Evolutionary conservation across 2,888 invertebrate genomes (phyloP), one percentile per base, ranked within the genome.

Genomic region (Cistogaster globosa): DNA sequence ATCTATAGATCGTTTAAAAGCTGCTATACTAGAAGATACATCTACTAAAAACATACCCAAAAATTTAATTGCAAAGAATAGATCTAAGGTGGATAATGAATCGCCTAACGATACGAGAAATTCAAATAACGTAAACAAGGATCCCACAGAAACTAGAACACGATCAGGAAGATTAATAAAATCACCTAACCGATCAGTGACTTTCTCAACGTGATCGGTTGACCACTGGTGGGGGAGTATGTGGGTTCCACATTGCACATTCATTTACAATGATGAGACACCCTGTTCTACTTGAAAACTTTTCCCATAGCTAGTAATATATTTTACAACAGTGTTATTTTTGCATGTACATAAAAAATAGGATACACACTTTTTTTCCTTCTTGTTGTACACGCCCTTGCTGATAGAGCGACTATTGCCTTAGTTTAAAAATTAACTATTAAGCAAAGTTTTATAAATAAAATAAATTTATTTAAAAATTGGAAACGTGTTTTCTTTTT

Each of bases 1-100:
- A 60, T 60, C 60, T 36, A 60, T 60, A 60, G 26, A 60, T 60
- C 60, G 60, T 60, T 60, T 60, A 60, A 60, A 60, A 60, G 60
- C 32, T 60, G 60, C 60, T 60, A 60, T 60, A 60, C 60, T 60
- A 60, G 32, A 60, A 60, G 60, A 60, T 60, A 60, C 60, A 60
- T 60, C 60, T 36, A 60, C 26, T 60, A 36, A 60, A 60, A 26
- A 60, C 16, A 60, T 32, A 36, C n/a, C 32, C 60, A 36, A 60
- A 60, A 60, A 60, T 60, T 26, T 60, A 60, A 60, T 22, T 60
- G 60, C 36, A 60, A 60, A 26, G 36, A 60, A 60, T 60, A 60
- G 32, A 36, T 36, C 36, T 60, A 60, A 60, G n/a, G n/a, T n/a
- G n/a, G n/a, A n/a, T n/a, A n/a, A n/a, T n/a, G n/a, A n/a, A n/a